These are phyloP conservation scores for Ceuthmochares aereus DNA, from an alignment of 2,113 vertebrate genomes.

Conservation along the genomic window DNA sequence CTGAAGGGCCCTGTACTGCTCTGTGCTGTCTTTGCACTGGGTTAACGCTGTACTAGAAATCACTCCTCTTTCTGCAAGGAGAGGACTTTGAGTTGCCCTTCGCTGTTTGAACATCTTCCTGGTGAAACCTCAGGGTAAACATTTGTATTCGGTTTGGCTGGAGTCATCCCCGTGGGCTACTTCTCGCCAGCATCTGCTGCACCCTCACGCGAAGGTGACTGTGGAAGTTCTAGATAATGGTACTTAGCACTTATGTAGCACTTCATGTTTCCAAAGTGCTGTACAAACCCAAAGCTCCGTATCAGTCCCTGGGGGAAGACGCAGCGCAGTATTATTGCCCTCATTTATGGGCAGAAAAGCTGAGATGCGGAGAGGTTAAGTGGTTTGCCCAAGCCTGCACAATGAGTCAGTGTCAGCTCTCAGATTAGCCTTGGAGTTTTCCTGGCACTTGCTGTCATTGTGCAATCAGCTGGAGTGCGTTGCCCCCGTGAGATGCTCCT, in stretches of 20 bases:
- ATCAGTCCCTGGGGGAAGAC: neutral
- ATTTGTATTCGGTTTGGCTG: neutral
- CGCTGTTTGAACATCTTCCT: neutral
- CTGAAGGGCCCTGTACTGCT: neutral
- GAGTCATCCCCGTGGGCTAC: neutral
- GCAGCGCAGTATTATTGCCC: neutral
- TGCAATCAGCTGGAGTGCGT: neutral
- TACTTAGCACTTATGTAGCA: conserved; percentile 13
- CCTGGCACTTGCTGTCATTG: conserved; percentile 9
- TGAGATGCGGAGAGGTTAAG: conserved; percentile 31
- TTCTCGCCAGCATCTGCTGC: neutral
- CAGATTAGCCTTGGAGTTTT: conserved; percentile 29
- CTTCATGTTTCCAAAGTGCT: conserved; percentile 23
- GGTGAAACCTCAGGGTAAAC: neutral
- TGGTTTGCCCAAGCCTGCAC: conserved; percentile 42
- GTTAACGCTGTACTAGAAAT: neutral
- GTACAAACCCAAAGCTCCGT: neutral
- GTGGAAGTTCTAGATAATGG: conserved; percentile 35
- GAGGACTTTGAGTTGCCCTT: neutral
- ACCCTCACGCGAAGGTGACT: neutral
- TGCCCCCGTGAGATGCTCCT: neutral
- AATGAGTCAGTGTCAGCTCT: conserved; percentile 38
- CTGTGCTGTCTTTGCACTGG: neutral
- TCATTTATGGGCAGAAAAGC: conserved; percentile 47
- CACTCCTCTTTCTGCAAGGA: neutral